phyloP scores from a whole-genome alignment of 1,140 invertebrate genomes.

The Drosophila asahinai region DNA sequence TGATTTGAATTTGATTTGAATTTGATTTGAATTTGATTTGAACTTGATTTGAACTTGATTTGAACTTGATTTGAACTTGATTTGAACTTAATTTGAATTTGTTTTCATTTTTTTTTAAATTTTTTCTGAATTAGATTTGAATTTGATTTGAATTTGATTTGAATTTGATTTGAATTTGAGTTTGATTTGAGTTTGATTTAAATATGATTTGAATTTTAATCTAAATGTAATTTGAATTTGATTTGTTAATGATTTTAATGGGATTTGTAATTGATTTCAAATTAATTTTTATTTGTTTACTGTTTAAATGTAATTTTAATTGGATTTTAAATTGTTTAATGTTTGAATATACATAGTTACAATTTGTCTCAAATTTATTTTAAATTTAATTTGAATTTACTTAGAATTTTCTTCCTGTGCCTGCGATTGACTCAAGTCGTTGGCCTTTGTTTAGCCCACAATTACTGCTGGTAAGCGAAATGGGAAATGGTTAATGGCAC shows the following conservation, averaged over 20 bases:
- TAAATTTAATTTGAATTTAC: slow-evolving; percentile 22
- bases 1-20: slow-evolving; percentile 19
- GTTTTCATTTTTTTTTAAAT: slow-evolving; percentile 9
- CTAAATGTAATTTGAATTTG: no score
- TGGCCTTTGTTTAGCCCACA: slow-evolving; percentile 49
- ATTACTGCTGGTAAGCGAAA: slow-evolving; percentile 38
- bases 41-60: slow-evolving; percentile 20
- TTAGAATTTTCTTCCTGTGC: neutral
- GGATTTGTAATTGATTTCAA: no score
- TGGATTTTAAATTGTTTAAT: no score
- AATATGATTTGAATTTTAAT: no score
- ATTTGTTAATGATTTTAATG: no score
- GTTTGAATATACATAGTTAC: no score
- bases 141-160: no score
- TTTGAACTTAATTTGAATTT: neutral
- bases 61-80: slow-evolving; percentile 8
- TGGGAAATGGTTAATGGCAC: slow-evolving; percentile 54
- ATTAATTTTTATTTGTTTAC: no score
- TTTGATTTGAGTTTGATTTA: no score
- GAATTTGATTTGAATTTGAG: no score
- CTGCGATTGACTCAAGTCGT: slow-evolving; percentile 19
- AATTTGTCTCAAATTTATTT: no score
- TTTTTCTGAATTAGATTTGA: slow-evolving; percentile 15
- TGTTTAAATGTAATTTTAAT: no score
- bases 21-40: neutral